phyloP scores from a whole-genome alignment of 2,797 vertebrate species.

The Notolepis coatsorum region DNA sequence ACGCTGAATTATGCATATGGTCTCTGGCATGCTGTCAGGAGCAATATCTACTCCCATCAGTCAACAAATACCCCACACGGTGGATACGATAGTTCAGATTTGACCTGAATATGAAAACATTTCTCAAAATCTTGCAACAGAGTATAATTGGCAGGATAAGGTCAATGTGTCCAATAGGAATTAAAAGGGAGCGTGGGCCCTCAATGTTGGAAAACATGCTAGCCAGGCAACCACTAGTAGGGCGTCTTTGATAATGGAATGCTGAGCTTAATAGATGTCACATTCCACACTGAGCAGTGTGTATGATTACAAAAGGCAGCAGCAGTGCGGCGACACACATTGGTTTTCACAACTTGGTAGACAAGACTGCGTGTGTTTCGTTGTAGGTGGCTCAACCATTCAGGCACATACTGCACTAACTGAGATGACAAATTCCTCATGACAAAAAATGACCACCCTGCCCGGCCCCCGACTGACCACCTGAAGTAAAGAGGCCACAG shows the following conservation, averaged over 20 bases:
- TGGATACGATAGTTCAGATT: conserved; percentile 13
- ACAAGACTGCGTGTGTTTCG: not conserved
- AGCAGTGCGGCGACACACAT: too few species aligned
- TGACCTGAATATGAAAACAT: conserved; percentile 38
- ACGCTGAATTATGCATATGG: conserved; percentile 35
- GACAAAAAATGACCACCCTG: not conserved
- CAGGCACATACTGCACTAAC: not conserved
- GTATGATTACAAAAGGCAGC: not conserved
- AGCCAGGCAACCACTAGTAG: conserved; percentile 30
- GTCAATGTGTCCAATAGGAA: too few species aligned
- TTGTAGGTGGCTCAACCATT: not conserved
- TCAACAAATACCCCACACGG: not conserved
- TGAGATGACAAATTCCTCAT: not conserved
- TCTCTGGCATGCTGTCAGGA: conserved; percentile 16
- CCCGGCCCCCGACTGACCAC: not conserved
- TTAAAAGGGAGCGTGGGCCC: too few species aligned
- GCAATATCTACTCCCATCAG: not conserved
- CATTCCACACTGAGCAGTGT: conserved; percentile 31
- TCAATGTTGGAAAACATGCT: not conserved
- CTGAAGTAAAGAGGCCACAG: not conserved
- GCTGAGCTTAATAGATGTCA: conserved; percentile 20
- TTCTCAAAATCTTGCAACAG: not conserved
- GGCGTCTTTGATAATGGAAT: conserved; percentile 37
- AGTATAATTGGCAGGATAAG: too few species aligned
- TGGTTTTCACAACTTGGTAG: conserved; percentile 1